Conservation (phyloP, 2,113 vertebrate genomes). For the Syngnathoides biaculeatus region DNA sequence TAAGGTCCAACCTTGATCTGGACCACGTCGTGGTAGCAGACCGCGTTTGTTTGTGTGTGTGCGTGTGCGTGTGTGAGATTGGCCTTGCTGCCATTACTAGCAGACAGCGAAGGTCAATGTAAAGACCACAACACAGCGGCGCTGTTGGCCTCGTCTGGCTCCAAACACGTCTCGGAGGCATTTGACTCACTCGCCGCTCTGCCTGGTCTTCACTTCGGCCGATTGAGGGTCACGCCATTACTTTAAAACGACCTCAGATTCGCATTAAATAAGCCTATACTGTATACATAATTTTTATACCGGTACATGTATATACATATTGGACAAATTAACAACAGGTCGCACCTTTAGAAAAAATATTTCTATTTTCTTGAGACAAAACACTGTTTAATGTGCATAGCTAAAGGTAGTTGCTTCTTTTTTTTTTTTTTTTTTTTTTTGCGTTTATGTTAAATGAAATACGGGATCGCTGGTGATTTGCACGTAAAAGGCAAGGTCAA, state of each 20-base stretch:
- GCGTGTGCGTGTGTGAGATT: neutral
- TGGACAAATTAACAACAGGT: no score
- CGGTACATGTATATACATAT: no score
- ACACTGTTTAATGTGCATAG: no score
- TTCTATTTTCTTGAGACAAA: no score
- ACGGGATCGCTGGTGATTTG: neutral
- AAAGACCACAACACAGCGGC: slow-evolving; percentile 46
- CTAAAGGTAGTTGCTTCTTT: no score
- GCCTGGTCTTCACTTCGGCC: neutral
- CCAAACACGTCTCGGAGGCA: slow-evolving; percentile 15
- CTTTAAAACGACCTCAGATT: neutral
- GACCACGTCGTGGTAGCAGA: slow-evolving; percentile 14
- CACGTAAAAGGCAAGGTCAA: neutral
- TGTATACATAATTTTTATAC: no score
- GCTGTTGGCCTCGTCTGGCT: slow-evolving; percentile 14
- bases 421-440: no score
- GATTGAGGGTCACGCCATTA: neutral
- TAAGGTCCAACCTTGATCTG: slow-evolving; percentile 24
- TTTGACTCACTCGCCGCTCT: neutral
- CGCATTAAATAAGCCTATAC: no score
- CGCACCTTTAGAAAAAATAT: no score
- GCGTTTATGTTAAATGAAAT: neutral
- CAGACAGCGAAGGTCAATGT: slow-evolving; percentile 63
- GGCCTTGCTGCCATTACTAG: slow-evolving; percentile 41
- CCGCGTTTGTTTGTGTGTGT: slow-evolving; percentile 13